A percentile compares a stretch with the other conserved stretches of the same genome.
These are phyloP conservation scores for Gymnocypris eckloni DNA, from an alignment of 2,797 vertebrate genomes.

Conservation along the genomic window DNA sequence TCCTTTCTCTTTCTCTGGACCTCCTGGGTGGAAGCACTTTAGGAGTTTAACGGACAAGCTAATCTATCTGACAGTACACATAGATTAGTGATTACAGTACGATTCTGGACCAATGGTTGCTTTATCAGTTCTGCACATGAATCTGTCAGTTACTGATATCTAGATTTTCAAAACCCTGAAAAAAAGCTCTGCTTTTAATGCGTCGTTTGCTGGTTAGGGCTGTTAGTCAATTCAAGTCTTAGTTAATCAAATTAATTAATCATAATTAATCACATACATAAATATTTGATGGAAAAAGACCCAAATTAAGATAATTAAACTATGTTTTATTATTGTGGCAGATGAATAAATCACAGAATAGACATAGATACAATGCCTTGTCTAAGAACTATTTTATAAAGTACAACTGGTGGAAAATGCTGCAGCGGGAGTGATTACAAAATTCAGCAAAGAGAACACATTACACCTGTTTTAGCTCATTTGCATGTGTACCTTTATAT, in stretches of 20 bases:
- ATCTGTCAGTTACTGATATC: constrained; percentile 13
- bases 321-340: neutral
- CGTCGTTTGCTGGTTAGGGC: neutral
- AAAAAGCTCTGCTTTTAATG: neutral
- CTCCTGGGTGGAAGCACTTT: neutral
- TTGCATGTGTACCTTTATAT: neutral
- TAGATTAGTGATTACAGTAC: constrained; percentile 2
- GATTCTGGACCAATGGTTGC: neutral
- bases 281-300: neutral
- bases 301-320: neutral
- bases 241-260: neutral
- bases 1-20: neutral
- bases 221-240: neutral
- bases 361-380: neutral
- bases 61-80: neutral
- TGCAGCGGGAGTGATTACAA: neutral
- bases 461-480: neutral
- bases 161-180: constrained; percentile 3
- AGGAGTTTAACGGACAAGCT: constrained; percentile 4
- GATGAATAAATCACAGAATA: neutral
- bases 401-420: neutral
- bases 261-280: neutral
- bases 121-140: constrained; percentile 16
- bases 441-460: neutral
- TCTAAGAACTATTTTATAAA: neutral